Conservation (phyloP, 2,113 vertebrate genomes). For the Pandion haliaetus region DNA sequence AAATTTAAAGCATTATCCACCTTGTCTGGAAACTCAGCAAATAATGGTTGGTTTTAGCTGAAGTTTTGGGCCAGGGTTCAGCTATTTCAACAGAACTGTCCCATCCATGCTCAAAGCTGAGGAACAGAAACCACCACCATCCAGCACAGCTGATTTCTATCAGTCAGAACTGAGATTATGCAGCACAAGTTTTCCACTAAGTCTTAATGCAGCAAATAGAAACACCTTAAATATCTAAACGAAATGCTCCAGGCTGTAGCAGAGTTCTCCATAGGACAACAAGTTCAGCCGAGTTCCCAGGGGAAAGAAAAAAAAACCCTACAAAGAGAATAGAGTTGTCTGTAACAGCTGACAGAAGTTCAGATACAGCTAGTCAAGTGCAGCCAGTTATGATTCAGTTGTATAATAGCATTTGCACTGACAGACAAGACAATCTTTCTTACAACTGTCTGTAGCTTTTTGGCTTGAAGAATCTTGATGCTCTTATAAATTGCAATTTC, state of each 20-base stretch:
- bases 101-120: rapidly evolving
- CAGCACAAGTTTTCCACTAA: background rate
- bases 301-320: background rate
- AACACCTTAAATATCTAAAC: background rate
- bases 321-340: constrained; percentile 22
- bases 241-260: background rate
- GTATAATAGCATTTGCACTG: constrained; percentile 56
- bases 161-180: background rate
- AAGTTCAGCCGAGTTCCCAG: background rate
- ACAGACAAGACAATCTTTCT: constrained; percentile 67
- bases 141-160: background rate
- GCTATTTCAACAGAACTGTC: background rate
- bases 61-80: background rate
- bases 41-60: background rate
- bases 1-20: background rate
- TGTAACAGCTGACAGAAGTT: constrained; percentile 51
- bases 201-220: background rate
- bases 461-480: constrained; percentile 59
- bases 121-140: background rate
- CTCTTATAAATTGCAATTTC: constrained; percentile 59
- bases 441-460: constrained; percentile 61
- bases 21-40: background rate
- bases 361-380: constrained; percentile 56
- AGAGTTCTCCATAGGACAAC: background rate
- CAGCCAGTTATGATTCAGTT: constrained; percentile 62